Evolutionary conservation across 2,888 invertebrate species (phyloP), one percentile per base, ranked within the genome.

Genomic region (Cremastinae sp.): DNA sequence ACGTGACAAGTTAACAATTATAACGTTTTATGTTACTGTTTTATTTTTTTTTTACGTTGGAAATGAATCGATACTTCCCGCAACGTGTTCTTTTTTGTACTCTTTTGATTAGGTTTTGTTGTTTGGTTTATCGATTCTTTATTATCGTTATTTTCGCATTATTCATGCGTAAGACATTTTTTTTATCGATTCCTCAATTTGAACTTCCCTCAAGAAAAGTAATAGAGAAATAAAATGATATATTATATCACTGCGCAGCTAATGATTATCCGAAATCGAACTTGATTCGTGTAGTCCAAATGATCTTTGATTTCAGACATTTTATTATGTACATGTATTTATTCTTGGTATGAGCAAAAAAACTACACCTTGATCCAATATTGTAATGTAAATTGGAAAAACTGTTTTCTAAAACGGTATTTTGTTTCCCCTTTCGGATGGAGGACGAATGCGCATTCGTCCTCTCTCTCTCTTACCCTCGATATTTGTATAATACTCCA

Each of bases 91-190:
- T 62, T 75, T 72, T 89, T 89, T 89, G 89, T 88, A 89, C 89
- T 88, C 83, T 86, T 88, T 88, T 87, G 85, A 88, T 88, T 87
- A 86, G 84, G 86, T 84, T 87, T 85, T 82, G 84, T 62, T 83
- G 79, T 86, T 85, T 85, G 83, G 84, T 85, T 84, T 77, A 83
- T 83, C 84, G 82, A 83, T 82, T 61, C 5, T 61, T 49, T 7
- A 22, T 5, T 35, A 7, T 41, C 41, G 20, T 28, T 35, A 20
- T 22, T 22, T 28, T 14, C 18, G 14, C 51, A 53, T 64, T 53
- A 51, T 37, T 70, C 45, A 22, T 39, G 37, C 51, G 51, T 62
- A 9, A n/a, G 49, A 68, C 49, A 62, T 74, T 73, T 61, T 61
- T 74, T 59, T 43, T 59, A 59, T 56, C 18, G 51, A 43, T 22